Conservation (phyloP, 2,888 invertebrate species). For the Chalcosyrphus nemorum region DNA sequence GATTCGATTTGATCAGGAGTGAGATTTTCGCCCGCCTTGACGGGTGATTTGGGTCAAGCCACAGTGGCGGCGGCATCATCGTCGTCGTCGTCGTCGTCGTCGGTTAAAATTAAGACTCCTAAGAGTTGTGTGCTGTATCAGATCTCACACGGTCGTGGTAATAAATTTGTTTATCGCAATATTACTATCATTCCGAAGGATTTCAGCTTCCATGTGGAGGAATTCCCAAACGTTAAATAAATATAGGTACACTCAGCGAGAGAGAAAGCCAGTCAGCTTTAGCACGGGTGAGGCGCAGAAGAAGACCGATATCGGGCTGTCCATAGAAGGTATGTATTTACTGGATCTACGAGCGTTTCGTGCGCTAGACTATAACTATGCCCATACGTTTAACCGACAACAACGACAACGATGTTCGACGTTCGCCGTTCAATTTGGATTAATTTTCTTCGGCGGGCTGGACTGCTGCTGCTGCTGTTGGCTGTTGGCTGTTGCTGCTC, state of each 20-base stretch:
- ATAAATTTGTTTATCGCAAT: conserved; percentile 73
- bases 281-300: conserved; percentile 19
- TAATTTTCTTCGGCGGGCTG: conserved; percentile 60
- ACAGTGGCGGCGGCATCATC: too few relatives aligned
- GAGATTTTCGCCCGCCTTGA: conserved; percentile 60
- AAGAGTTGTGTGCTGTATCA: conserved; percentile 36
- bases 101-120: conserved; percentile 61
- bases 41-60: conserved; percentile 63
- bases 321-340: conserved; percentile 71
- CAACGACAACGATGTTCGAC: conserved; percentile 53
- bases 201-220: conserved; percentile 70
- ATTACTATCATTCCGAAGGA: conserved; percentile 73
- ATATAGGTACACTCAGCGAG: too few relatives aligned
- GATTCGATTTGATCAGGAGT: conserved; percentile 55
- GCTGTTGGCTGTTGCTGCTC: conserved; percentile 68
- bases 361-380: conserved; percentile 60
- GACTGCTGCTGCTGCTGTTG: conserved; percentile 66
- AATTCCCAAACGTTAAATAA: conserved; percentile 43
- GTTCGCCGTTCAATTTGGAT: conserved; percentile 70
- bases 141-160: conserved; percentile 71
- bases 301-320: conserved; percentile 65
- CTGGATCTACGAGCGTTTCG: conserved; percentile 69
- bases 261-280: neutral
- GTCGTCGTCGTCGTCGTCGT: too few relatives aligned
- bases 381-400: conserved; percentile 36